Conservation (phyloP, 2,113 vertebrate genomes). For the Rhineura floridana region DNA sequence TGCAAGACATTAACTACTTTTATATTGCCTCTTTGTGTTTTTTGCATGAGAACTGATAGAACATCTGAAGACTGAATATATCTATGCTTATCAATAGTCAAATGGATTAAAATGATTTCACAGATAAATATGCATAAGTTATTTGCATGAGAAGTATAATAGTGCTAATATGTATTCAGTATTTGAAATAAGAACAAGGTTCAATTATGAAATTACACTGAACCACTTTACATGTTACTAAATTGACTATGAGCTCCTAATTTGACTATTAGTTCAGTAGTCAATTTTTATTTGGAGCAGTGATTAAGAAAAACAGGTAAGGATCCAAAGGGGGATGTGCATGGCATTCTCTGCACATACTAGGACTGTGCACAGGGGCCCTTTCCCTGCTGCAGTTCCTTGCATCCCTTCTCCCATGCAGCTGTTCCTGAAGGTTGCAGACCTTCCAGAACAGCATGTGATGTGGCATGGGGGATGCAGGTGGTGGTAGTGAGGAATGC, state of each 20-base stretch:
- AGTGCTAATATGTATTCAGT: background rate
- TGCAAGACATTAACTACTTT: slow-evolving; percentile 45
- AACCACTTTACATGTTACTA: slow-evolving; percentile 20
- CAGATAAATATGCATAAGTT: slow-evolving; percentile 20
- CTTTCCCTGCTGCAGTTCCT: background rate
- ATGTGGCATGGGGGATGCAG: background rate
- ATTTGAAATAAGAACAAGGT: slow-evolving; percentile 19
- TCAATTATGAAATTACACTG: slow-evolving; percentile 30
- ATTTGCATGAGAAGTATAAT: slow-evolving; percentile 7
- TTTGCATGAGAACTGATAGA: slow-evolving; percentile 36
- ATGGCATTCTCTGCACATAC: background rate
- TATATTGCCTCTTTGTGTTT: slow-evolving; percentile 53
- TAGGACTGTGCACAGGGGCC: background rate
- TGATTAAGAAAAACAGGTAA: background rate
- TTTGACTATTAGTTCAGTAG: slow-evolving; percentile 4
- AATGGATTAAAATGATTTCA: slow-evolving; percentile 24
- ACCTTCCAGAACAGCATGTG: background rate
- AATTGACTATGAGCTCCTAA: slow-evolving; percentile 26
- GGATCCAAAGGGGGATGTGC: background rate
- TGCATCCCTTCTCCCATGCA: background rate
- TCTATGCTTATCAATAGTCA: slow-evolving; percentile 44
- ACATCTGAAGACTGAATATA: slow-evolving; percentile 36
- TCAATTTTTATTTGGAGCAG: slow-evolving; percentile 3
- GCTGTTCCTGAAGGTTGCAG: background rate
- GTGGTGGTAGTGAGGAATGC: no score